phyloP scores from a whole-genome alignment of 2,113 vertebrate species.

The Bujurquina vittata region DNA sequence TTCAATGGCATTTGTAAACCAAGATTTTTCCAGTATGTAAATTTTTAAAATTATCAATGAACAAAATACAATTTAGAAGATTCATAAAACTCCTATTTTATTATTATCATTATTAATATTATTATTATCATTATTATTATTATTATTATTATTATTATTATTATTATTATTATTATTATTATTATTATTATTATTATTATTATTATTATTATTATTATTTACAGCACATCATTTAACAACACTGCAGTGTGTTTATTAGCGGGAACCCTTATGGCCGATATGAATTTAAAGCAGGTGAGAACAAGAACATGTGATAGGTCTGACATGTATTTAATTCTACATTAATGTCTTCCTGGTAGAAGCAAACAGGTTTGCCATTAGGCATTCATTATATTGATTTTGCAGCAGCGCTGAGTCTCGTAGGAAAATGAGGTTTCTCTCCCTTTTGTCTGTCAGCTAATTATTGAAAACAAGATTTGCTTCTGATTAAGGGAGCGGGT shows the following conservation, averaged over 20 bases:
- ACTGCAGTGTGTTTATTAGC: conserved; percentile 34
- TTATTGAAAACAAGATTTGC: conserved; percentile 82
- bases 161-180: conserved; percentile 13
- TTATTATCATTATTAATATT: background rate
- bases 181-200: conserved; percentile 24
- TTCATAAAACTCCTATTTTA: background rate
- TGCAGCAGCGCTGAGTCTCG: conserved; percentile 45
- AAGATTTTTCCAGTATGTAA: background rate
- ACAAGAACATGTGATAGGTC: conserved; percentile 59
- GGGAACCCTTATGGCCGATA: conserved; percentile 54
- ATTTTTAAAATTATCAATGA: background rate
- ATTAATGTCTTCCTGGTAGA: conserved; percentile 61
- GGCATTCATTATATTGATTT: conserved; percentile 77
- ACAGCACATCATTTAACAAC: conserved; percentile 27
- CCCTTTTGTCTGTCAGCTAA: conserved; percentile 76
- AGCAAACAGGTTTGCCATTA: conserved; percentile 64
- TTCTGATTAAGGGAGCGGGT: conserved; percentile 74
- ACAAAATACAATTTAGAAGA: background rate
- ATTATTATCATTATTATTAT: conserved; percentile 15
- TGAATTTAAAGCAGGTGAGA: conserved; percentile 31
- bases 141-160: conserved; percentile 15
- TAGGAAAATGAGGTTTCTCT: conserved; percentile 72
- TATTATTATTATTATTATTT: conserved; percentile 20
- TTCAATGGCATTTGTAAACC: background rate
- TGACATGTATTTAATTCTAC: conserved; percentile 73